A percentile compares a stretch with the other conserved stretches of the same genome.
Conservation (phyloP, 1,140 invertebrate species). For the Archivesica marissinica region DNA sequence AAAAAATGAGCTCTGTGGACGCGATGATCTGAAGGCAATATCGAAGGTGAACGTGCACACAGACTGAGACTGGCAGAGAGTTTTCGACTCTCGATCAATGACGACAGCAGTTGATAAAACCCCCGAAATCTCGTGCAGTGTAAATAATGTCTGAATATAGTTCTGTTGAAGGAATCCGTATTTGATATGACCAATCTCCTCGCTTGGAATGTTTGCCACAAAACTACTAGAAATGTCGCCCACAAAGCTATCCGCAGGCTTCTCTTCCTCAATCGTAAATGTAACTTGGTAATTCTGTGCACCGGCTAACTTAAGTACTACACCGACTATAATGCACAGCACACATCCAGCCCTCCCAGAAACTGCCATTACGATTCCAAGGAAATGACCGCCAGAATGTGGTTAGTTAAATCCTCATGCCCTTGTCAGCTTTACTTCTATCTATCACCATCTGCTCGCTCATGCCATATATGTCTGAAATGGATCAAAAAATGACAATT, state of each 20-base stretch:
- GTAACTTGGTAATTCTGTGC: constrained; percentile 55
- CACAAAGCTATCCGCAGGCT: constrained; percentile 38
- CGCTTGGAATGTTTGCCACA: constrained; percentile 37
- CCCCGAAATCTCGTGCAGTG: constrained; percentile 39
- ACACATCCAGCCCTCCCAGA: neutral
- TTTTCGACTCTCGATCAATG: constrained; percentile 54
- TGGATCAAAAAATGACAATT: neutral
- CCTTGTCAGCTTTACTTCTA: neutral
- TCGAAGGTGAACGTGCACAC: constrained; percentile 49
- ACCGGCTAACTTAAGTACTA: neutral
- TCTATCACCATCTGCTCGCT: neutral
- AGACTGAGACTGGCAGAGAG: constrained; percentile 53
- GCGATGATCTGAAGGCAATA: constrained; percentile 39
- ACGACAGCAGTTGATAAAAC: constrained; percentile 44
- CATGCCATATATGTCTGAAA: neutral
- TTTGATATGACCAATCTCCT: constrained; percentile 33
- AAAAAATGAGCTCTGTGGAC: constrained; percentile 58
- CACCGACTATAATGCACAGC: neutral
- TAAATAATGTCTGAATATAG: constrained; percentile 34
- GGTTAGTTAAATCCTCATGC: constrained; percentile 20
- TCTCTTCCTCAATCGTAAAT: constrained; percentile 52
- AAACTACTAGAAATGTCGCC: constrained; percentile 56
- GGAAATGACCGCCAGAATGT: neutral
- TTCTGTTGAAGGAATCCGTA: constrained; percentile 51
- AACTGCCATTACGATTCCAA: neutral